Evolutionary conservation across 2,113 vertebrate species (phyloP).

Genomic region (Laticauda laticaudata): DNA sequence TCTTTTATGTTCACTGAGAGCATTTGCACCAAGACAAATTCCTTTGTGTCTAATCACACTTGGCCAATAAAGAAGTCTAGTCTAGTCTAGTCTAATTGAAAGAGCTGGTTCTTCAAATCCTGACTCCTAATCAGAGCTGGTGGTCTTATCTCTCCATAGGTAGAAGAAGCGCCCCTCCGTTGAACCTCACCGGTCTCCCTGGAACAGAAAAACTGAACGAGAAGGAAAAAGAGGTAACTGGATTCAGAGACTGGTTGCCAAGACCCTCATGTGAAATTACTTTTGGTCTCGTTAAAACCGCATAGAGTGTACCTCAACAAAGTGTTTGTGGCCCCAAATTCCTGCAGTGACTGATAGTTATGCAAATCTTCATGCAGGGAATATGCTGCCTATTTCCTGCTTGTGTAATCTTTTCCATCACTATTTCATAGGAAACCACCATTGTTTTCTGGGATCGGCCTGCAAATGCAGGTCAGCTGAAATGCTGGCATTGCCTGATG

Average conservation of each 20-base stretch:
- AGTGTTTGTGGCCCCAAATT: neutral
- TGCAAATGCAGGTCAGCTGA: neutral
- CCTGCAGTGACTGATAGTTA: neutral
- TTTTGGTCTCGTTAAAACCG: neutral
- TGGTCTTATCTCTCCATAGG: slow-evolving; percentile 64
- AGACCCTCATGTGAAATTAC: accelerated
- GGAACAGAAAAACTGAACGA: slow-evolving; percentile 97
- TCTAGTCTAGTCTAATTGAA: too few relatives aligned
- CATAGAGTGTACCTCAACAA: neutral
- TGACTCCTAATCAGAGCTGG: neutral
- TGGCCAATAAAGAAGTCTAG: too few relatives aligned
- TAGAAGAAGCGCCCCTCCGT: slow-evolving; percentile 88
- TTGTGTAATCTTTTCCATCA: neutral
- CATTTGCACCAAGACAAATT: too few relatives aligned
- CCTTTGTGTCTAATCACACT: too few relatives aligned
- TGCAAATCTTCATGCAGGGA: neutral
- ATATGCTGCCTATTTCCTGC: neutral
- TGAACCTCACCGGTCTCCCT: slow-evolving; percentile 95
- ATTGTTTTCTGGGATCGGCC: neutral
- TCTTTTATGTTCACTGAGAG: too few relatives aligned
- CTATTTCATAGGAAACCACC: neutral
- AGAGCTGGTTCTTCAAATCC: too few relatives aligned
- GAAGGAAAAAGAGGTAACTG: slow-evolving; percentile 93
- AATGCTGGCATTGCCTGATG: neutral
- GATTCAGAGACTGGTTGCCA: neutral